These are phyloP conservation scores for Leuctra nigra DNA, from an alignment of 2,888 invertebrate genomes.

Conservation along the genomic window DNA sequence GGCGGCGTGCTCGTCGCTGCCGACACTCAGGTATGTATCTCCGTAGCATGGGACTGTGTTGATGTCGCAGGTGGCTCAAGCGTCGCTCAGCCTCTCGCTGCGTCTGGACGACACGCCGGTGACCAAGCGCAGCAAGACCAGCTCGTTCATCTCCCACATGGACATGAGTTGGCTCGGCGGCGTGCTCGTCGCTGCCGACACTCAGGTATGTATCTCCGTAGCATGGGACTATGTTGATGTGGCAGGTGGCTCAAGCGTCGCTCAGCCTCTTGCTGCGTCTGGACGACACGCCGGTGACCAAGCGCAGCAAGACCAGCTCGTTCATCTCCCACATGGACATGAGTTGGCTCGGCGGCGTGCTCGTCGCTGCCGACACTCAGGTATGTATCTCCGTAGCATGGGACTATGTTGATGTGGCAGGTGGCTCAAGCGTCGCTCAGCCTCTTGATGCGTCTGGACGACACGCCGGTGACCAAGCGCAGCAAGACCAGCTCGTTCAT, in stretches of 20 bases:
- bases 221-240: no score
- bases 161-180: conserved; percentile 74
- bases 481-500: conserved; percentile 38
- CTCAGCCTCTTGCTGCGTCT: conserved; percentile 41
- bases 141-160: conserved; percentile 48
- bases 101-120: conserved; percentile 43
- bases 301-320: conserved; percentile 34
- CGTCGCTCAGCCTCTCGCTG: conserved; percentile 43
- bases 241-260: conserved; percentile 47
- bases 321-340: conserved; percentile 57
- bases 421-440: conserved; percentile 47
- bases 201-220: no score
- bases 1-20: conserved; percentile 67
- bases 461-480: conserved; percentile 37
- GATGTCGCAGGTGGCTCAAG: conserved; percentile 47
- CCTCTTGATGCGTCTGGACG: conserved; percentile 42
- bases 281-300: conserved; percentile 41
- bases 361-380: conserved; percentile 61
- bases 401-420: no score
- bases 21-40: conserved; percentile 52
- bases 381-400: no score
- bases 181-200: conserved; percentile 64
- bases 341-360: conserved; percentile 69
- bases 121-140: conserved; percentile 34
- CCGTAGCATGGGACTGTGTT: no score